phyloP scores from a whole-genome alignment of 1,140 invertebrate genomes.

The Macrosteles quadrilineatus region DNA sequence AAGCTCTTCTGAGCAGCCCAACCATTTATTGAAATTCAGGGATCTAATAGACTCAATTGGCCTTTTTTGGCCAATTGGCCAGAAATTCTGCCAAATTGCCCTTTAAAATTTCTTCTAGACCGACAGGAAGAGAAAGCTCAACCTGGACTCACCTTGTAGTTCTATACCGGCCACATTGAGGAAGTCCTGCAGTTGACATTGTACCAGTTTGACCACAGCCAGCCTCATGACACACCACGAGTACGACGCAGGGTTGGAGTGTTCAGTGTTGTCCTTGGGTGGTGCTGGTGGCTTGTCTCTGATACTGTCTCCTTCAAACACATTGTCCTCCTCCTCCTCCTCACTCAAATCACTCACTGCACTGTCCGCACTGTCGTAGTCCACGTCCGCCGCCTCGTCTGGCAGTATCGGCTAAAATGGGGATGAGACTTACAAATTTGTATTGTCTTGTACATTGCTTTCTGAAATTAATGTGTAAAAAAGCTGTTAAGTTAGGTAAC shows the following conservation, averaged over 20 bases:
- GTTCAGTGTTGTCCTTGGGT: conserved; percentile 70
- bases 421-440: too few relatives aligned
- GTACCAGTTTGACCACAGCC: conserved; percentile 81
- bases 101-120: too few relatives aligned
- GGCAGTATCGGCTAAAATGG: conserved; percentile 63
- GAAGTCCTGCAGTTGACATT: conserved; percentile 77
- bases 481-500: too few relatives aligned
- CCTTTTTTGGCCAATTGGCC: too few relatives aligned
- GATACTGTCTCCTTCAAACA: conserved; percentile 61
- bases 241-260: conserved; percentile 89
- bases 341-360: conserved; percentile 73
- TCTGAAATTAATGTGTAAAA: too few relatives aligned
- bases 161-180: conserved; percentile 87
- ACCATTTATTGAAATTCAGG: too few relatives aligned
- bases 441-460: too few relatives aligned
- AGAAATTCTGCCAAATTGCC: too few relatives aligned
- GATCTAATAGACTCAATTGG: too few relatives aligned
- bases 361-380: conserved; percentile 89
- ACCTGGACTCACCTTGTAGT: conserved; percentile 80
- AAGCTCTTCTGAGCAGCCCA: too few relatives aligned
- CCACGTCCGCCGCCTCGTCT: conserved; percentile 68
- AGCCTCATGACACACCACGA: conserved; percentile 89
- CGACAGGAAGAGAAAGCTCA: too few relatives aligned
- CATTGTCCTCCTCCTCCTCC: conserved; percentile 76
- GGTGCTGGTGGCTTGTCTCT: conserved; percentile 55